Evolutionary conservation across 2,888 invertebrate genomes (phyloP), one percentile per base, ranked within the genome.

Genomic region (Lobophora halterata): DNA sequence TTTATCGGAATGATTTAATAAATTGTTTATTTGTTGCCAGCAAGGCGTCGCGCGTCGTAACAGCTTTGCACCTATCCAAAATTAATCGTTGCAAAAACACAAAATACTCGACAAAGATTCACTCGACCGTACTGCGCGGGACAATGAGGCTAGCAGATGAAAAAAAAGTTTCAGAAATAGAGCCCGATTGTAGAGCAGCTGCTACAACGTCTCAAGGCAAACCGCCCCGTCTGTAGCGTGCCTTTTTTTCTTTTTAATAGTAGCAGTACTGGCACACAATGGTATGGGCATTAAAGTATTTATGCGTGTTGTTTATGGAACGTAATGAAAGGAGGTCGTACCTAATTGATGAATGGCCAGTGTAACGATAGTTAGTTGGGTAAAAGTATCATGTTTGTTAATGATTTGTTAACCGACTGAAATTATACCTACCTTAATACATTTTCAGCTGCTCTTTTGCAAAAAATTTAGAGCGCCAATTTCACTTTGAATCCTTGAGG

Each of bases 151-250:
- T 69, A 67, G 77, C 73, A 74, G 65, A 74, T 77, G 77, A 79
- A 79, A 78, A 79, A 76, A 72, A 64, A 52, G 72, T 68, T 71
- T 75, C 71, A 74, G 70, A 77, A 79, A 76, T 76, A 75, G 63
- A 72, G 70, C 76, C 77, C 76, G 68, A 66, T 66, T 58, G 58
- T 53, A 43, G 55, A 59, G 69, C 71, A 78, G 80, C 83, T 83
- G 85, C 73, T 67, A 60, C 65, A 55, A 54, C 52, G 64, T 58
- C 72, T 79, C 85, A 85, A 83, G 85, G 85, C 72, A 59, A 86
- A 76, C 85, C 62, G 57, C 77, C 71, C 60, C 73, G 71, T 70
- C 75, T 74, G 49, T 38, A 44, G 27, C 31, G 16, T 65, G 71
- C 65, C 68, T 73, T 33, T 37, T 36, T 73, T 72, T 71, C 65